Conservation (phyloP, 1,140 invertebrate genomes). For the Mercenaria mercenaria region DNA sequence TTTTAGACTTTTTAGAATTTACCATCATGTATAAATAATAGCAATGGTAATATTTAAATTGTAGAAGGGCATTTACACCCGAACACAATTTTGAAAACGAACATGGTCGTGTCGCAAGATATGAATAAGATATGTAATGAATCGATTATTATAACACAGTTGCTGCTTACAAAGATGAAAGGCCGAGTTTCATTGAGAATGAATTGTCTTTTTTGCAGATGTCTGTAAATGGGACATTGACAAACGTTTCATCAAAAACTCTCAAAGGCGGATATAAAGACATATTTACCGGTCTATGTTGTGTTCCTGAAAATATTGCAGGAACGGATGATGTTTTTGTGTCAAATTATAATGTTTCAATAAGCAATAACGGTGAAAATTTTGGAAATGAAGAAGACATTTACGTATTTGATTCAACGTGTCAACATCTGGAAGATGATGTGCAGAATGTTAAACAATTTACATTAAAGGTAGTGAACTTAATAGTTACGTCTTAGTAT, state of each 20-base stretch:
- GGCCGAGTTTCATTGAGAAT: background rate
- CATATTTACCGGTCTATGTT: background rate
- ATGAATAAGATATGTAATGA: too few species aligned
- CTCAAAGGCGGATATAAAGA: background rate
- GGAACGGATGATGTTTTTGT: background rate
- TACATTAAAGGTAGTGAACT: background rate
- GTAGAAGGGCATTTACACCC: too few species aligned
- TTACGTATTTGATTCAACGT: background rate
- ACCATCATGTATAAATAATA: too few species aligned
- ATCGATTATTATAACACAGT: too few species aligned
- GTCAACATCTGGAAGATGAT: background rate
- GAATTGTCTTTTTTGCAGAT: background rate
- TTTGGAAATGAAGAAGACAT: background rate
- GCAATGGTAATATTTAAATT: too few species aligned
- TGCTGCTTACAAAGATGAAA: too few species aligned
- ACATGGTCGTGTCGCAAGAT: too few species aligned
- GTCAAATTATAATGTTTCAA: background rate
- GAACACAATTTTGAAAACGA: too few species aligned
- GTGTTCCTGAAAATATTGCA: background rate
- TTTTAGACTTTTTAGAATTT: too few species aligned
- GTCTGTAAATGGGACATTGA: background rate
- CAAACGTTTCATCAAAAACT: background rate
- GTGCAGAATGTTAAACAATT: background rate
- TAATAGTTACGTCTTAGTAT: background rate
- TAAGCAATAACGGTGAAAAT: background rate